A percentile compares a stretch with the other conserved stretches of the same genome.
These are phyloP conservation scores for Timandra comae DNA, from an alignment of 2,888 invertebrate genomes.

Conservation along the genomic window DNA sequence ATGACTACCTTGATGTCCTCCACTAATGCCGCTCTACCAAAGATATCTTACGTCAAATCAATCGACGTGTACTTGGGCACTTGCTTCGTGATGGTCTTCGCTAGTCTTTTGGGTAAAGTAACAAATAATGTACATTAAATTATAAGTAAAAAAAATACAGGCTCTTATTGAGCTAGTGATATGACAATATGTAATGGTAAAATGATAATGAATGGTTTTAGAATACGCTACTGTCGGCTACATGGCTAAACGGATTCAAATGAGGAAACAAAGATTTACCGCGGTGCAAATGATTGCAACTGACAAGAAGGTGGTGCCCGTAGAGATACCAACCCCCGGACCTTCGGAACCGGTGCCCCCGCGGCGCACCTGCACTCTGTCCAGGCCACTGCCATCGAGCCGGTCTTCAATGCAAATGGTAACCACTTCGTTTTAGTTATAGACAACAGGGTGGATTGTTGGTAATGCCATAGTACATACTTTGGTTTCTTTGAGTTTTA, in stretches of 20 bases:
- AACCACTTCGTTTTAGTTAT: too few relatives aligned
- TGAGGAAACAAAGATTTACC: conserved; percentile 94
- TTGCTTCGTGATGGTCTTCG: conserved; percentile 99
- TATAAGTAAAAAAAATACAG: too few relatives aligned
- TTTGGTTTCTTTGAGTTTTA: too few relatives aligned
- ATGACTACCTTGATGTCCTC: conserved; percentile 99
- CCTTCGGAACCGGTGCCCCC: conserved; percentile 78
- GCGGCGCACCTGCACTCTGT: conserved; percentile 79
- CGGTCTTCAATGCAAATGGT: conserved; percentile 53
- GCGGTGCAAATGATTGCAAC: conserved; percentile 93
- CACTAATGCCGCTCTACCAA: conserved; percentile 96
- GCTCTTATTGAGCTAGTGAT: too few relatives aligned
- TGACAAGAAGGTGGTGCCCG: conserved; percentile 87
- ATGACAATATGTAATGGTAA: too few relatives aligned
- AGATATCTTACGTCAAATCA: conserved; percentile 98
- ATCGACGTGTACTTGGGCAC: conserved; percentile 98
- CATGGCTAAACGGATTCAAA: conserved; percentile 97
- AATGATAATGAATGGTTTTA: conserved; percentile 44
- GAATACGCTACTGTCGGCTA: conserved; percentile 99
- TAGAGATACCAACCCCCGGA: too few relatives aligned
- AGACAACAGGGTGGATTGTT: too few relatives aligned
- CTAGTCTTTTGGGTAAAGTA: conserved; percentile 91
- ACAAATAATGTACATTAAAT: too few relatives aligned
- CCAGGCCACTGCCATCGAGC: conserved; percentile 63
- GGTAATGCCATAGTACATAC: too few relatives aligned